Evolutionary conservation across 2,797 vertebrate species (phyloP).

Genomic region (Parauchenoglanis ngamensis): DNA sequence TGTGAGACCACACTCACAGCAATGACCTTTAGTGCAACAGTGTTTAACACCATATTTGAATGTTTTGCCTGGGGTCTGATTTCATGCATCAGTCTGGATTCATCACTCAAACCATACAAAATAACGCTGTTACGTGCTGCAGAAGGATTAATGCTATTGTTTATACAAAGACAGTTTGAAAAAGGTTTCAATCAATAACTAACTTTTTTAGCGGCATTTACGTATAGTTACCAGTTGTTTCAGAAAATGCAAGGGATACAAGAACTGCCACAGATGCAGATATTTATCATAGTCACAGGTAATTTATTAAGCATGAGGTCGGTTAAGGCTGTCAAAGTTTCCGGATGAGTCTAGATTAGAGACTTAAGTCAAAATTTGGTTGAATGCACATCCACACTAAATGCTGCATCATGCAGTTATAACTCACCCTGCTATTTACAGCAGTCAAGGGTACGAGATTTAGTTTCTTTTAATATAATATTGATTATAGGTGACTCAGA

Average conservation of each 20-base stretch:
- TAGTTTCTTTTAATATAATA: neutral
- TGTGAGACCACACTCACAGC: neutral
- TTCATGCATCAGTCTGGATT: neutral
- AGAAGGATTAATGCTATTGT: constrained; percentile 3
- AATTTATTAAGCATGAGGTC: neutral
- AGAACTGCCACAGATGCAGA: neutral
- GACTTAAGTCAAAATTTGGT: neutral
- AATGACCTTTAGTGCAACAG: neutral
- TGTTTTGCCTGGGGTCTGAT: constrained; percentile 1
- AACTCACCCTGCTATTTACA: neutral
- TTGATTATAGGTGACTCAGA: neutral
- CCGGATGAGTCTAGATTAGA: neutral
- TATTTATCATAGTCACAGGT: neutral
- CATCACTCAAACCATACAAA: neutral
- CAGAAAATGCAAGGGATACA: neutral
- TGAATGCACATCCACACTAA: neutral
- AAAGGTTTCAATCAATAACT: neutral
- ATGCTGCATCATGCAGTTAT: neutral
- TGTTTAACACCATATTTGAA: constrained; percentile 8
- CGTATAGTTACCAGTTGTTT: neutral
- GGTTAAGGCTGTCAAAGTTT: neutral
- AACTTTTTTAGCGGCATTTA: neutral
- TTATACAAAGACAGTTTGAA: neutral
- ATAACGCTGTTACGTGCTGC: neutral
- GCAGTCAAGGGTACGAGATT: neutral